Conservation (phyloP, 2,113 vertebrate species). For the Otis tarda region DNA sequence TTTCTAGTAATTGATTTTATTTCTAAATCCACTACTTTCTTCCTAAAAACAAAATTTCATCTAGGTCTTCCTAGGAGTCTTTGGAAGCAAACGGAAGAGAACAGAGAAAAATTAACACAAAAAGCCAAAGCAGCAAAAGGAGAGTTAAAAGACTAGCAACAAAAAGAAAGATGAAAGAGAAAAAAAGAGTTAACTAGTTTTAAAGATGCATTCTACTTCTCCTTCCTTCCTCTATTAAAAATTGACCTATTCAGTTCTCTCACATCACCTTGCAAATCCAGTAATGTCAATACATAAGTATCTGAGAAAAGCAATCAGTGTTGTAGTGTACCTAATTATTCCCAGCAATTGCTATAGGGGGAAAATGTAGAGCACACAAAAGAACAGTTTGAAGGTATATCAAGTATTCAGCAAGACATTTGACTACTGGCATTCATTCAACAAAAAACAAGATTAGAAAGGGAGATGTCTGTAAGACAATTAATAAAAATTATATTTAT, state of each 20-base stretch:
- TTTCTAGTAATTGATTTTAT: not conserved
- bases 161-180: not conserved
- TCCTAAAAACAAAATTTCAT: not conserved
- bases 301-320: not conserved
- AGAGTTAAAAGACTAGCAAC: not conserved
- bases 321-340: not conserved
- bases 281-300: not conserved
- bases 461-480: not conserved
- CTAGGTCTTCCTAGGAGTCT: not conserved
- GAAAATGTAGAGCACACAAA: not conserved
- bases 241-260: not conserved
- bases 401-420: not conserved
- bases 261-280: not conserved
- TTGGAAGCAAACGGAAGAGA: not conserved
- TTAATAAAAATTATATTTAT: conserved; percentile 25
- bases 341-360: not conserved
- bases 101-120: not conserved
- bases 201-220: not conserved
- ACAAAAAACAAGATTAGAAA: not conserved
- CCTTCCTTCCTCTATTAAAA: not conserved
- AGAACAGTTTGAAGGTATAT: not conserved
- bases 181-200: not conserved
- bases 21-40: not conserved
- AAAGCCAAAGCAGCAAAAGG: not conserved
- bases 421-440: not conserved